These are phyloP conservation scores for Poecilia velifera DNA, from an alignment of 2,797 vertebrate species.

Conservation along the genomic window DNA sequence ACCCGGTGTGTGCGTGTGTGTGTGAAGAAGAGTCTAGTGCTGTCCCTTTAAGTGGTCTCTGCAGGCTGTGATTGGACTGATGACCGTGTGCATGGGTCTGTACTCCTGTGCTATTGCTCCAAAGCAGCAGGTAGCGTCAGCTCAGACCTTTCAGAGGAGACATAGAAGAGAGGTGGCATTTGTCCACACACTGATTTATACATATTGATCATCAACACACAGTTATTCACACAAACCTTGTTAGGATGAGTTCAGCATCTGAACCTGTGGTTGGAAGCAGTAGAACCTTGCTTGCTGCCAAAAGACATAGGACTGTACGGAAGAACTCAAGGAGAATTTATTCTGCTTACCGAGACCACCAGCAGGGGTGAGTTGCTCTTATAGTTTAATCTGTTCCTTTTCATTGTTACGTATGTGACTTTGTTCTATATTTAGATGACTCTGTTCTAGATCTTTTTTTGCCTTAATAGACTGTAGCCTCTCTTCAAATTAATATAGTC, in stretches of 20 bases:
- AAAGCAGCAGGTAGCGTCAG: slow-evolving; percentile 48
- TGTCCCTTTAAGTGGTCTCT: slow-evolving; percentile 79
- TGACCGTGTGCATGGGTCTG: slow-evolving; percentile 13
- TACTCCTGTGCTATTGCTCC: slow-evolving; percentile 34
- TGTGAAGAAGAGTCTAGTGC: slow-evolving; percentile 10
- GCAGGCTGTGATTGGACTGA: slow-evolving; percentile 68
- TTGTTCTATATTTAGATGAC: no score
- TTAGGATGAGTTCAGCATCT: slow-evolving; percentile 76
- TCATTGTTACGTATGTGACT: background rate
- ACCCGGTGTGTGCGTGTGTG: background rate
- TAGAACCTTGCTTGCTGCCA: slow-evolving; percentile 76
- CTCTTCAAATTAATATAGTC: background rate
- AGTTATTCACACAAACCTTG: slow-evolving; percentile 2
- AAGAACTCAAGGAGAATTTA: slow-evolving; percentile 85
- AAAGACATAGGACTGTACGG: slow-evolving; percentile 83
- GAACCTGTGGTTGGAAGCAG: slow-evolving; percentile 70
- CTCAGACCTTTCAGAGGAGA: slow-evolving; percentile 11
- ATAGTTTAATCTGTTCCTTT: background rate
- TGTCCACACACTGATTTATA: background rate
- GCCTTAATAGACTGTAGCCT: background rate
- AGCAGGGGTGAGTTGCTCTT: slow-evolving; percentile 82
- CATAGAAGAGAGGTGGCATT: background rate
- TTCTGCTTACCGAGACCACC: slow-evolving; percentile 82
- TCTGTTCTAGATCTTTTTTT: background rate
- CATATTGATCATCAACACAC: slow-evolving; percentile 3